A percentile compares a stretch with the other conserved stretches of the same genome.
Evolutionary conservation across 1,140 invertebrate species (phyloP).

Genomic region (Acyrthosiphon pisum): DNA sequence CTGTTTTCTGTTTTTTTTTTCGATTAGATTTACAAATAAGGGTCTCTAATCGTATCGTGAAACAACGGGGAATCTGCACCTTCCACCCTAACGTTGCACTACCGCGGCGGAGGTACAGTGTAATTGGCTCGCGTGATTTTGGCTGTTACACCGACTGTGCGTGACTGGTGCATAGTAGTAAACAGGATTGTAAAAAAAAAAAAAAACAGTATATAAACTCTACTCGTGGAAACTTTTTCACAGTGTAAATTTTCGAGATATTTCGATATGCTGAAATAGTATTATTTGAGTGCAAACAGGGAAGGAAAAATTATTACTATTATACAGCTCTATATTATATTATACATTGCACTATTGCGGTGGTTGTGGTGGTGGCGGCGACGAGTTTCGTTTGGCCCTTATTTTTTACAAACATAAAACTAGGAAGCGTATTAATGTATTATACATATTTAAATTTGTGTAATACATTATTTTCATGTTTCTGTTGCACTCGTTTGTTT

Average conservation of each 20-base stretch:
- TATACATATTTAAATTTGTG: background rate
- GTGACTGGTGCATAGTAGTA: conserved; percentile 47
- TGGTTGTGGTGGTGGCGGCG: background rate
- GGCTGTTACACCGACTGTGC: conserved; percentile 44
- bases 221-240: conserved; percentile 44
- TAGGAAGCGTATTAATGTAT: background rate
- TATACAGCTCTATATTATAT: background rate
- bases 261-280: conserved; percentile 49
- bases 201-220: background rate
- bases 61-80: conserved; percentile 46
- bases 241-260: conserved; percentile 55
- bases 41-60: conserved; percentile 39
- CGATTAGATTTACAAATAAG: conserved; percentile 58
- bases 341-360: background rate
- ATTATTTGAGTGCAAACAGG: conserved; percentile 23
- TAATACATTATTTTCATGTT: background rate
- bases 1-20: conserved; percentile 49
- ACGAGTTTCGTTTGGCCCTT: conserved; percentile 7
- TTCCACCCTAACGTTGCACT: conserved; percentile 20
- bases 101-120: background rate
- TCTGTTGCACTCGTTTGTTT: background rate
- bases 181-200: conserved; percentile 50
- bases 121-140: conserved; percentile 57
- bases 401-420: background rate
- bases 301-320: conserved; percentile 42